Base-by-base conservation (phyloP, 2,797 vertebrate species). In the Sciurus vulgaris region DNA sequence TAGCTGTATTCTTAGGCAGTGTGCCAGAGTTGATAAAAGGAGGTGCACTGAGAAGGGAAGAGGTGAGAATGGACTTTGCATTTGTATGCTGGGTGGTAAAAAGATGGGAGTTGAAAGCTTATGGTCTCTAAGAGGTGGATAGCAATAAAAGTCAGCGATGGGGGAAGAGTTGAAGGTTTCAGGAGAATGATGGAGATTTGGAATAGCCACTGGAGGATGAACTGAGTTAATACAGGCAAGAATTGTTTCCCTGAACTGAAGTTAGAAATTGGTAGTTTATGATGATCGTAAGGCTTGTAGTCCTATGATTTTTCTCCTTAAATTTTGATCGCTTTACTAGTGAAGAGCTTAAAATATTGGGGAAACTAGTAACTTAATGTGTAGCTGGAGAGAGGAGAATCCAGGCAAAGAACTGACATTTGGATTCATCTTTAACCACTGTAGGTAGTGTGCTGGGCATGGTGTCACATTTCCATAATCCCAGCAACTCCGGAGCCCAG, bases 231-330 rank as follows among this genome's bases (percentile, higher is more conserved):
- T 13, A 54, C 73, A 41, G 10, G 63, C 38, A 28, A n/a, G 84
- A 69, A 74, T 56, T 44, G 44, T 93, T 56, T 69, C 11, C 20
- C 44, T 30, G 51, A 83, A 6, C 22, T 1, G 20, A 72, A 35
- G 33, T 54, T 79, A 47, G 72, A 69, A 88, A 70, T 73, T 30
- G 38, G 35, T 91, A 20, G 41, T 95, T 87, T 93, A 63, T 61
- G 70, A 0, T 89, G 91, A 56, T 12, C 65, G 51, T 28, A 82
- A 70, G 89, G 70, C 79, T 47, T 14, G 24, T 49, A 22, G 4
- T 30, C 33, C 38, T 78, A 4, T 76, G 59, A 33, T 65, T 41
- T 79, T 94, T 76, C 79, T 67, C 30, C 17, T 72, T 89, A 70
- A n/a, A 33, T 35, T 92, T 74, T 47, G 30, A 41, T 81, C 63